phyloP scores from a whole-genome alignment of 2,888 invertebrate genomes.

The Conistra vaccinii region DNA sequence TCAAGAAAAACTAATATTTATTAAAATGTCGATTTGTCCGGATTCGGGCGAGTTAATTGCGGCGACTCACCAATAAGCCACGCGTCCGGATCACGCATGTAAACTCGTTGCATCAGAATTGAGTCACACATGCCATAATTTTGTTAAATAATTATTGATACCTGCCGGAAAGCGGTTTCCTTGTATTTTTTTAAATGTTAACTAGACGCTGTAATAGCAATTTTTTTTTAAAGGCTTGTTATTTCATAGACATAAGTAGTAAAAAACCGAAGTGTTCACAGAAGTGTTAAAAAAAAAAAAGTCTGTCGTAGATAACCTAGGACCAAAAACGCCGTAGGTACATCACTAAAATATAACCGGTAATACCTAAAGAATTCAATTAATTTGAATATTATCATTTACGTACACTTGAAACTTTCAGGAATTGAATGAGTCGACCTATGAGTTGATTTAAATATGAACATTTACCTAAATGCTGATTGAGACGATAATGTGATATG shows the following conservation, averaged over 20 bases:
- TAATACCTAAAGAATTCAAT: not conserved
- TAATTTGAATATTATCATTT: constrained; percentile 29
- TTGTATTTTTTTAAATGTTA: not conserved
- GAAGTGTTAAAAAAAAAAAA: too few species aligned
- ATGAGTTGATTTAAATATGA: constrained; percentile 34
- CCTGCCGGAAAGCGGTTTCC: not conserved
- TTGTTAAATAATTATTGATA: not conserved
- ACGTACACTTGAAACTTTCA: constrained; percentile 10
- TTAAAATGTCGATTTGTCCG: too few species aligned
- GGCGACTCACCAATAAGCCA: too few species aligned
- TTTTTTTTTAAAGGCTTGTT: too few species aligned
- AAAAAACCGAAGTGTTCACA: too few species aligned
- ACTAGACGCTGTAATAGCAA: not conserved
- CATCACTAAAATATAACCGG: not conserved
- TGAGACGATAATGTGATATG: constrained; percentile 23
- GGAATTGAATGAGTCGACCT: constrained; percentile 35
- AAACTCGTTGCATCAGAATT: not conserved
- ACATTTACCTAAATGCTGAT: constrained; percentile 32
- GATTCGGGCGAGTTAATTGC: too few species aligned
- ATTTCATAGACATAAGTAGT: too few species aligned
- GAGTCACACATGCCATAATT: not conserved
- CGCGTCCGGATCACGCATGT: not conserved
- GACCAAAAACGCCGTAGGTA: not conserved
- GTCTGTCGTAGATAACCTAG: too few species aligned
- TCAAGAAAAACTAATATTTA: too few species aligned